Evolutionary conservation across 2,888 invertebrate genomes (phyloP), one percentile per base, ranked within the genome.

Genomic region (Dynastes tityus): DNA sequence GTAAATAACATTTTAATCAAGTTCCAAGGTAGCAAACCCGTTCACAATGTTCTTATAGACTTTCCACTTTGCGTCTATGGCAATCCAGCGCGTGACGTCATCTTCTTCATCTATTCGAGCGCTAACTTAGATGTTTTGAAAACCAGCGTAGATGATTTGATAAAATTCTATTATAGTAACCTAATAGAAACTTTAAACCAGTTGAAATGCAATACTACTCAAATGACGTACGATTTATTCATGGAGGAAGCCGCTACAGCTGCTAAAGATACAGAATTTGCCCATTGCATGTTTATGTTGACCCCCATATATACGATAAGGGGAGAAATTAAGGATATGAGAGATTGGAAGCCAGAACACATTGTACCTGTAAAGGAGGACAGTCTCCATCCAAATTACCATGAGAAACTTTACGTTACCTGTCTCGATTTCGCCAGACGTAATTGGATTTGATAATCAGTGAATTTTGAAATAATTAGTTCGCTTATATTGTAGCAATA

Each of bases 1-100:
- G 89, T 90, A 11, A 92, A 92, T 83, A 92, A 92, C 81, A 87
- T 91, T 4, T 89, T 92, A 89, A 86, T 91, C 22, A 89, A 89
- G 82, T 88, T 88, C 65, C 70, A 81, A 76, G 79, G 83, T 40
- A 83, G 82, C 4, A 81, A 80, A 77, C 79, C 81, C 1, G 71
- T 55, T 5, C 51, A 63, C 8, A 81, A 91, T 0, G 91, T 90
- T 83, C 86, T 92, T 76, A 87, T 92, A 0, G 92, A 92, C 82
- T 92, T 92, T 82, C 92, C 92, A 85, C 87, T 90, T 61, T 88
- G 89, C 2, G 84, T 89, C 16, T 90, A 90, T 77, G 88, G 89
- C 5, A 91, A 90, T 87, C 87, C 91, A 1, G 84, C 88, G 0
- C 88, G 89, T 37, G 92, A 92, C 82, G 78, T 92, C 0, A 16